Evolutionary conservation across 1,140 invertebrate species (phyloP), one percentile per base, ranked within the genome.

Genomic region (Popillia japonica): DNA sequence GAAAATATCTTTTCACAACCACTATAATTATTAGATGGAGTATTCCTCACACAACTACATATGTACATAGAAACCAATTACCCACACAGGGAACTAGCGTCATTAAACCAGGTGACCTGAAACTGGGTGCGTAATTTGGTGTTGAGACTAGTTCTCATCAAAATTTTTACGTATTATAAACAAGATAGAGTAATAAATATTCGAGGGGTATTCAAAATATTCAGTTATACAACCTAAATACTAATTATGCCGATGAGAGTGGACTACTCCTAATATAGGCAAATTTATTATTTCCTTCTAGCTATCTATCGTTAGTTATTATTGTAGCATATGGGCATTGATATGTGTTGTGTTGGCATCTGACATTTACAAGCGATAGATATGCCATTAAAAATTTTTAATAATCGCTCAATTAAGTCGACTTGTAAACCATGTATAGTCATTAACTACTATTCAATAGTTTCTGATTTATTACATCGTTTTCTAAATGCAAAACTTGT

Each of bases 231-330:
- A 34, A 34, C 27, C 27, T 48, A 48, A 48, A 48, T 48, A 48
- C 10, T 48, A 48, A 48, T 9, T 14, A n/a, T n/a, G 6, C 11
- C 11, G 44, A 48, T 48, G 44, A 10, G 44, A 48, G 44, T 48
- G n/a, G 1, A 6, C 48, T 55, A 55, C 7, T 55, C 48, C 48
- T 55, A 55, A 17, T 55, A 17, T 55, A 55, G 48, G 48, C 17
- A 55, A 55, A 55, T 55, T 55, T 55, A 55, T 55, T 55, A 55
- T 55, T 55, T 55, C 48, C 48, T 14, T 55, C 48, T 55, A n/a
- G 6, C 48, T n/a, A 55, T 55, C n/a, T 55, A 55, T 55, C 48
- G 17, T 7, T 55, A 55, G 48, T 17, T 55, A 17, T 34, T 34
- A 34, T 34, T 17, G 48, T 55, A 7, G 17, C 48, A n/a, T 55